Base-by-base conservation (phyloP, 2,113 vertebrate genomes). In the Perca flavescens region DNA sequence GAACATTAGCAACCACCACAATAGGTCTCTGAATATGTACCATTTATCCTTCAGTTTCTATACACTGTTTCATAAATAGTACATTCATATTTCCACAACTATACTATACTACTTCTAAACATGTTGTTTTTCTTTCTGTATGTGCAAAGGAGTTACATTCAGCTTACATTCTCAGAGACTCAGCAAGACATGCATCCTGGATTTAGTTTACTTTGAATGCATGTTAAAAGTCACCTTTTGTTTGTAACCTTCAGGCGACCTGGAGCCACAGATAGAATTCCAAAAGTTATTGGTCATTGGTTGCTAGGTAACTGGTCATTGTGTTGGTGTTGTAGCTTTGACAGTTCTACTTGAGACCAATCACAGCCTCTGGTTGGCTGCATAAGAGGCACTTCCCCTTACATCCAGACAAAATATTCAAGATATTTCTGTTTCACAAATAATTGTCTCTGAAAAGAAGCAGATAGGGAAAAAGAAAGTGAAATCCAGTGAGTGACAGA, bases 301-400 rank as follows among this genome's bases (percentile, higher is more conserved):
- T 94, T 94, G 91, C 90, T 88, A 90, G 86, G 91, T 90, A 87
- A 93, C 93, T 64, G 63, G 64, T 82, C 77, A 60, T 77, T 70
- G 66, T 84, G 25, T 71, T 56, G 17, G 31, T 68, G 65, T 68
- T 74, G 57, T 68, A 54, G 57, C 79, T 61, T 36, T 65, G 64
- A 86, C 82, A 70, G 60, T 61, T 74, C 62, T 84, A 81, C 83
- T 91, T 80, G 58, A 89, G 88, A 84, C 75, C 87, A 91, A 89
- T 94, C 85, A 89, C 72, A 52, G 46, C 83, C 81, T 87, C 71
- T 74, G 79, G 64, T 81, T 89, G 86, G 79, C 79, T 79, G 40
- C 5, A 1, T 76, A 57, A 60, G 67, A 82, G 83, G 82, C 68
- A 82, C 76, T 79, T 90, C 64, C 68, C 83, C 82, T 89, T 77